Evolutionary conservation across 2,113 vertebrate genomes (phyloP).

Genomic region (Sorex fumeus): DNA sequence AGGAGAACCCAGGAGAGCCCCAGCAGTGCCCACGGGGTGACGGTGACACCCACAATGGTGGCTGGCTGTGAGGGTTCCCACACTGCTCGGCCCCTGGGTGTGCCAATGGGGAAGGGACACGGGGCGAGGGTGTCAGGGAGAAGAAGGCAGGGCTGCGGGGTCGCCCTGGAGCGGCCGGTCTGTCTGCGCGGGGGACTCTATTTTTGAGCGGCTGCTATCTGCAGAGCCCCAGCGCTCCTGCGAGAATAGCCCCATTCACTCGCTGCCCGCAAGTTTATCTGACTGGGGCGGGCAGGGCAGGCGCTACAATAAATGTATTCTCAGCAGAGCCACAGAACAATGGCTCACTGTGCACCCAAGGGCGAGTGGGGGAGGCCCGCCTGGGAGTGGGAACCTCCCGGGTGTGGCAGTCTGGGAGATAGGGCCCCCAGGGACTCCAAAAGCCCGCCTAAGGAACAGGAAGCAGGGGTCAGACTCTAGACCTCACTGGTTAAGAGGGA

Average conservation of each 20-base stretch:
- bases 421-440: not conserved
- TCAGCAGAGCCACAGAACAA: conserved; percentile 79
- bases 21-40: too few species aligned
- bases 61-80: too few species aligned
- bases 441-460: not conserved
- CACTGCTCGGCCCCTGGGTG: not conserved
- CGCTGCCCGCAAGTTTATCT: conserved; percentile 84
- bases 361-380: not conserved
- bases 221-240: conserved; percentile 17
- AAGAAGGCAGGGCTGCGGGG: not conserved
- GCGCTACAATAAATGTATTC: conserved; percentile 82
- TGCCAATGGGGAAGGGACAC: rapidly evolving
- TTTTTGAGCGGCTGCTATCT: conserved; percentile 76
- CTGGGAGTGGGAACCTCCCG: not conserved
- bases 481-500: not conserved
- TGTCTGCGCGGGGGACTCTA: conserved; percentile 47
- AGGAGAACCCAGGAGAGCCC: not conserved
- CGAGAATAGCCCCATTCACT: conserved; percentile 76
- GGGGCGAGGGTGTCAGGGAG: not conserved
- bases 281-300: conserved; percentile 53
- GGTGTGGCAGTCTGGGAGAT: not conserved
- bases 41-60: not conserved
- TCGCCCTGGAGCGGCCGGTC: not conserved
- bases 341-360: conserved; percentile 61
- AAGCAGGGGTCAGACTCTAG: not conserved